phyloP scores from a whole-genome alignment of 2,888 invertebrate genomes.

The Lacanobia oleracea region DNA sequence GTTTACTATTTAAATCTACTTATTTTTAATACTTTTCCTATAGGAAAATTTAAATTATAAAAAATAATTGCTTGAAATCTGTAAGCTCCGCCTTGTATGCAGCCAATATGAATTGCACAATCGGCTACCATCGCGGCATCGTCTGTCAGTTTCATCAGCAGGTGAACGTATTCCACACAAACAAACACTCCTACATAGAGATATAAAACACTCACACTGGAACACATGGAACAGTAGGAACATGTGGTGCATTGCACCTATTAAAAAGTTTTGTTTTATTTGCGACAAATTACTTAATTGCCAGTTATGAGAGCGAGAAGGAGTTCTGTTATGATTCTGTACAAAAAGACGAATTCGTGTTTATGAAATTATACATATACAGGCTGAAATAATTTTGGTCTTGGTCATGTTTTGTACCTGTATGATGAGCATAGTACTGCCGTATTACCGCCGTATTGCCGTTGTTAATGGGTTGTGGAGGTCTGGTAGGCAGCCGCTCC shows the following conservation, averaged over 20 bases:
- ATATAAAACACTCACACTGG: background rate
- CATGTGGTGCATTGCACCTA: background rate
- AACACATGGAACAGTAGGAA: background rate
- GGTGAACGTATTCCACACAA: conserved; percentile 43
- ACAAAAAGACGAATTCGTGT: conserved; percentile 4
- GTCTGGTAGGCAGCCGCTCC: no score
- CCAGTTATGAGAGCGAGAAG: conserved; percentile 42
- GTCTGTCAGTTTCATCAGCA: conserved; percentile 48
- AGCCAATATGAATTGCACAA: conserved; percentile 42
- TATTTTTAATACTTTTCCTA: no score
- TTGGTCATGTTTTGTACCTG: no score
- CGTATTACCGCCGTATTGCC: no score
- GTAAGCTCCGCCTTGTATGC: conserved; percentile 2
- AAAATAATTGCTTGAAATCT: background rate
- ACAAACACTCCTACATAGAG: background rate
- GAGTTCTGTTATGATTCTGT: conserved; percentile 11
- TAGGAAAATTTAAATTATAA: background rate
- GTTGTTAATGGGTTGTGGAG: no score
- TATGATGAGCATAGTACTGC: no score
- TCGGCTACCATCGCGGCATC: conserved; percentile 9
- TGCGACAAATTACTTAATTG: conserved; percentile 36
- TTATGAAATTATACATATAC: background rate
- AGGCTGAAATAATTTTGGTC: no score
- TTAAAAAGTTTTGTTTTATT: conserved; percentile 45
- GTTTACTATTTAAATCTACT: no score